These are phyloP conservation scores for Branchellion lobata DNA, from an alignment of 2,888 invertebrate species.

Conservation along the genomic window DNA sequence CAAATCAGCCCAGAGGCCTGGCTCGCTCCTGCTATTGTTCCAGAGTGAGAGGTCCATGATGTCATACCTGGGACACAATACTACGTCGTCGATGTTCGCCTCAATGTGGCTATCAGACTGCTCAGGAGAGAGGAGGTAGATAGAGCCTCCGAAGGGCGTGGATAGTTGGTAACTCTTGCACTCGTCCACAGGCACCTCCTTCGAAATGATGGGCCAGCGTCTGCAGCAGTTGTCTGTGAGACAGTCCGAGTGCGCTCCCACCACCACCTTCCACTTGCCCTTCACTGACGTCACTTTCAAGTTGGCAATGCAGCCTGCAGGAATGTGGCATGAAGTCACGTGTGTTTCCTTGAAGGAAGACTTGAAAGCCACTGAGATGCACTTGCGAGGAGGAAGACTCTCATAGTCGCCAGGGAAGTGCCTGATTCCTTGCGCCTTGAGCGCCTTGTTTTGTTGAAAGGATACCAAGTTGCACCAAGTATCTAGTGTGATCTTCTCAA, in stretches of 20 bases:
- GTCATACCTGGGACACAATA: conserved; percentile 47
- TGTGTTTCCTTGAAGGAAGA: conserved; percentile 44
- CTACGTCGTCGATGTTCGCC: conserved; percentile 45
- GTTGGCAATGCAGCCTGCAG: conserved; percentile 20
- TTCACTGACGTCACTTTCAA: conserved; percentile 35
- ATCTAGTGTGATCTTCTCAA: conserved; percentile 8
- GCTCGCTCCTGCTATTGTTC: conserved; percentile 32
- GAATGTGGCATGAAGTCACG: conserved; percentile 50
- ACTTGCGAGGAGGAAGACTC: conserved; percentile 26
- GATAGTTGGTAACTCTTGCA: neutral
- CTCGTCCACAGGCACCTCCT: neutral
- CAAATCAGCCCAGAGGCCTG: conserved; percentile 52
- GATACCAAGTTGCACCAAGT: neutral
- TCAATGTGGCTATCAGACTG: neutral
- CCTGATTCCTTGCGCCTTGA: conserved; percentile 49
- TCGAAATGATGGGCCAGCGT: conserved; percentile 47
- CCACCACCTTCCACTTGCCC: conserved; percentile 48
- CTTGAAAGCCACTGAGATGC: conserved; percentile 42
- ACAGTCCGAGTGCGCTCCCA: conserved; percentile 52
- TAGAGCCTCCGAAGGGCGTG: conserved; percentile 46
- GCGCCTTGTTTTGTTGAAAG: neutral
- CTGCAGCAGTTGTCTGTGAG: conserved; percentile 30
- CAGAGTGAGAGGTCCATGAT: conserved; percentile 35
- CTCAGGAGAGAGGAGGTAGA: conserved; percentile 45
- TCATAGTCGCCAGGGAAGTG: conserved; percentile 52